phyloP scores from a whole-genome alignment of 2,888 invertebrate genomes.

The Eupithecia exiguata region DNA sequence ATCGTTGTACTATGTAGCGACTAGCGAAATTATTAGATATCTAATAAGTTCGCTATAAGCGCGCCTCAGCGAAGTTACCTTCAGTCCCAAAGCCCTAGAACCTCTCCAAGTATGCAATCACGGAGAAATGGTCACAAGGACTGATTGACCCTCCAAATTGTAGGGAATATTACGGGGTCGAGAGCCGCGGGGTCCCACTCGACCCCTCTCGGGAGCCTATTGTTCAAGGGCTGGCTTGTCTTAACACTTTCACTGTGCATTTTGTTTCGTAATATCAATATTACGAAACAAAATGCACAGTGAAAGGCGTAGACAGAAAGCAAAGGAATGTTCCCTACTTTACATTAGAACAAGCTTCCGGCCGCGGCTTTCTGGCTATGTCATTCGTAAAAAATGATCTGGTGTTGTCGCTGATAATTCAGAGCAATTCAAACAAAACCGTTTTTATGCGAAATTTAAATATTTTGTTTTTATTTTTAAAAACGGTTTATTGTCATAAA shows the following conservation, averaged over 20 bases:
- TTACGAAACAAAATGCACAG: too few species aligned
- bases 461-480: too few species aligned
- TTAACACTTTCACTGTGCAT: background rate
- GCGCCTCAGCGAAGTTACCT: background rate
- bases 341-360: background rate
- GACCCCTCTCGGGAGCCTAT: background rate
- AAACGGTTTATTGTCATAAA: too few species aligned
- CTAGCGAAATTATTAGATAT: too few species aligned
- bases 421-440: too few species aligned
- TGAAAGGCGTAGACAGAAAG: background rate
- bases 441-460: too few species aligned
- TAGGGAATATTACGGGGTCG: slow-evolving; percentile 1
- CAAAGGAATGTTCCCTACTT: background rate
- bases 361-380: background rate
- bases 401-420: too few species aligned
- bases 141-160: slow-evolving; percentile 5
- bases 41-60: background rate
- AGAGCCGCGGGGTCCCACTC: background rate
- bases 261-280: background rate
- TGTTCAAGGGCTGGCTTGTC: background rate
- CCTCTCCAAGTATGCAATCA: background rate
- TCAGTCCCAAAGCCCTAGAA: background rate
- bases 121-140: background rate
- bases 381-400: too few species aligned
- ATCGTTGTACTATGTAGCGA: too few species aligned